Percentiles rank a stretch among this genome's conserved stretches.
Conservation (phyloP, 2,888 invertebrate species). For the Agriopis marginaria region DNA sequence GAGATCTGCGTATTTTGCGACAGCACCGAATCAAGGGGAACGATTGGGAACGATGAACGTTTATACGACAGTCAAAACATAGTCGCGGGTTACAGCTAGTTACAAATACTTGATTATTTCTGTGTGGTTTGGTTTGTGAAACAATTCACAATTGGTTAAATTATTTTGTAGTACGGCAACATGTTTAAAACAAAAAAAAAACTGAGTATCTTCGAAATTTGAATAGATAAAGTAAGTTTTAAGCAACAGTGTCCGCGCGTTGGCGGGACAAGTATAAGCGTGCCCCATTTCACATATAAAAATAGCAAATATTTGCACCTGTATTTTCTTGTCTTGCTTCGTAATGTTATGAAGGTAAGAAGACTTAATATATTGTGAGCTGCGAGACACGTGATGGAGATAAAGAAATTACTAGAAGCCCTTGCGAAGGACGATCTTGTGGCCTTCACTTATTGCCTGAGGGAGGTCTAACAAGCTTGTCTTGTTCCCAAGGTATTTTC, state of each 20-base stretch:
- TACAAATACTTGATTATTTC: too few relatives aligned
- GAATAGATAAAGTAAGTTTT: constrained; percentile 2
- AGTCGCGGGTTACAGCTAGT: too few relatives aligned
- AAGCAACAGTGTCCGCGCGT: not conserved
- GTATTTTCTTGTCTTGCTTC: not conserved
- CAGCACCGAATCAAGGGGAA: too few relatives aligned
- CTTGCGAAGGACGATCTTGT: constrained; percentile 6
- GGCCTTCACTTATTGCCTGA: constrained; percentile 7
- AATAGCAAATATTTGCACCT: not conserved
- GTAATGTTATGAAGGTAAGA: not conserved
- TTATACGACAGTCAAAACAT: too few relatives aligned
- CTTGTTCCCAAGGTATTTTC: not conserved
- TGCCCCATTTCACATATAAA: not conserved
- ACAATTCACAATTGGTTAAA: too few relatives aligned
- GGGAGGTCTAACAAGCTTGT: constrained; percentile 6
- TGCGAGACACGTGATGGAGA: not conserved
- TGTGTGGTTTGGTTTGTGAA: too few relatives aligned
- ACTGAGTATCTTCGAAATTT: too few relatives aligned
- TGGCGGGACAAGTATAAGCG: too few relatives aligned
- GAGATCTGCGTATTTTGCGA: too few relatives aligned
- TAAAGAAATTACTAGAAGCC: constrained; percentile 4
- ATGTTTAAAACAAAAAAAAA: too few relatives aligned
- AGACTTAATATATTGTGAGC: not conserved
- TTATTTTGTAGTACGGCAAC: too few relatives aligned
- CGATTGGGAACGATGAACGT: too few relatives aligned